Percentiles rank a stretch among this genome's conserved stretches.
Evolutionary conservation across 2,797 vertebrate species (phyloP).

Genomic region (Pantherophis vulpinus): DNA sequence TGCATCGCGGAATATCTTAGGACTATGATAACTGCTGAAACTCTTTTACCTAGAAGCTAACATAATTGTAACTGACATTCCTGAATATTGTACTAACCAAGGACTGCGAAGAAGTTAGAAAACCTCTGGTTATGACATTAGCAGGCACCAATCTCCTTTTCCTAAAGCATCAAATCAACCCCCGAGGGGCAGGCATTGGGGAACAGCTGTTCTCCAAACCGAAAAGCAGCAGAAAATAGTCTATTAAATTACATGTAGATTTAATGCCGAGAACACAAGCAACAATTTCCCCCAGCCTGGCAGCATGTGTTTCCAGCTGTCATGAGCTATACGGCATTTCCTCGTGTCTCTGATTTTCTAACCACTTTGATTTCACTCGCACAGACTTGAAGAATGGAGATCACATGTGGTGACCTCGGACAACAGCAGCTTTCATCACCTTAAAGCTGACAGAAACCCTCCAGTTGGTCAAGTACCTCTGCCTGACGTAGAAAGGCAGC

Average conservation of each 20-base stretch:
- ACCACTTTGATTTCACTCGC: background rate
- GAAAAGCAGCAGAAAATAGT: constrained; percentile 6
- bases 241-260: constrained; percentile 14
- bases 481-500: background rate
- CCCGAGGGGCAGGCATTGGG: background rate
- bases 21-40: background rate
- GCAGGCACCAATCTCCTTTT: background rate
- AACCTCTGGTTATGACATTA: background rate
- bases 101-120: background rate
- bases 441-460: background rate
- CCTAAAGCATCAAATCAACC: background rate
- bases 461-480: background rate
- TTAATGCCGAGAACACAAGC: constrained; percentile 17
- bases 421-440: background rate
- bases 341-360: background rate
- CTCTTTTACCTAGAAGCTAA: background rate
- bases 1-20: background rate
- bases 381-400: background rate
- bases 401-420: background rate
- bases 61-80: background rate
- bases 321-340: background rate
- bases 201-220: constrained; percentile 2
- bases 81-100: constrained; percentile 7
- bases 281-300: background rate
- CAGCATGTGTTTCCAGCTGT: constrained; percentile 9